Evolutionary conservation across 2,797 vertebrate genomes (phyloP), one percentile per base, ranked within the genome.

Genomic region (Rhynchotus rufescens): DNA sequence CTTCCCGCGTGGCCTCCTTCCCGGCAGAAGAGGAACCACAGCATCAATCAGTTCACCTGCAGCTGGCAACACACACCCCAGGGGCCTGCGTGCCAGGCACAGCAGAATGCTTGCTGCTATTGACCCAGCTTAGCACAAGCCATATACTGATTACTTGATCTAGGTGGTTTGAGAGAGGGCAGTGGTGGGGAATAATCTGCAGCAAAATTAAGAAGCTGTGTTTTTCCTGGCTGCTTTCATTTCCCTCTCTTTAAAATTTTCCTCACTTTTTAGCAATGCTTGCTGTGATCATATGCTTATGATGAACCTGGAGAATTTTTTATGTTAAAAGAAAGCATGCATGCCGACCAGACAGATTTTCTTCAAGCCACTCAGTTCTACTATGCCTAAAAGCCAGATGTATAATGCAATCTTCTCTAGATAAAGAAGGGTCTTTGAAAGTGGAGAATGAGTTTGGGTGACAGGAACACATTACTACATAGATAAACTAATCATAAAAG

Each of bases 161-260:
- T 95, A 93, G 78, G 81, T 82, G 78, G 76, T 91, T 81, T 93
- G 79, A 51, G 79, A 94, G 71, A 71, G 80, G 47, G 34, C 45
- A 89, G 45, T 5, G 5, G 10, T 92, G 68, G 57, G 83, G 76
- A 92, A 93, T 76, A 91, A 83, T 87, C 95, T 95, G 81, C 56
- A 90, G 75, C 52, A 91, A 86, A 96, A 92, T 96, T 90, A 96
- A 91, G 89, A 89, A 93, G 38, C 78, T 76, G 3, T 93, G 49
- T 95, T 97, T 97, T 93, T 86, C 85, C 86, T 88, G 95, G 77
- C 84, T 93, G 68, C 82, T 28, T 92, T 30, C 4, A 26, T 93
- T 89, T 95, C 72, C 68, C 61, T 66, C 68, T 82, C 71, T 84
- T 91, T 93, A 94, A 95, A 93, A 91, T 74, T 82, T 45, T 82